Evolutionary conservation across 2,888 invertebrate genomes (phyloP).

Genomic region (Cataglyphis albicans): DNA sequence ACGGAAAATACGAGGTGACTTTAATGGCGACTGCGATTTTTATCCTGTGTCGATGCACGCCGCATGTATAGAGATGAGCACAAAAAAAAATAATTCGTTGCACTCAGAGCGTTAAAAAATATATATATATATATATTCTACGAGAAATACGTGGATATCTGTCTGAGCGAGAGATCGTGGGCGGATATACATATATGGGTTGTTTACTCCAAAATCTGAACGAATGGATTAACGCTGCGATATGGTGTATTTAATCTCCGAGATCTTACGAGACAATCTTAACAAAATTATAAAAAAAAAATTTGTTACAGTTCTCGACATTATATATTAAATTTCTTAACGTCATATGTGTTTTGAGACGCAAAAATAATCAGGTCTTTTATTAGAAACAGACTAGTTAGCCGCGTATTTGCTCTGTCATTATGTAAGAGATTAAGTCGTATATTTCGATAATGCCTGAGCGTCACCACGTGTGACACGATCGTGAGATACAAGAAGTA

Average conservation of each 20-base stretch:
- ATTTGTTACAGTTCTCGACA: neutral
- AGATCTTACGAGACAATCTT: neutral
- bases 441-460: conserved; percentile 35
- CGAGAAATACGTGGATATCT: neutral
- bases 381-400: neutral
- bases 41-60: conserved; percentile 64
- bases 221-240: neutral
- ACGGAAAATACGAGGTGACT: conserved; percentile 74
- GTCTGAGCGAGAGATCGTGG: neutral
- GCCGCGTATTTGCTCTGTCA: neutral
- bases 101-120: conserved; percentile 64
- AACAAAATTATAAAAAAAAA: neutral
- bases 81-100: conserved; percentile 61
- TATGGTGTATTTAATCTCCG: neutral
- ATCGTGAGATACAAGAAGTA: conserved; percentile 4
- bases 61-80: conserved; percentile 14
- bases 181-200: neutral
- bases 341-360: neutral
- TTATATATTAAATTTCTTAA: neutral
- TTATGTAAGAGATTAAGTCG: conserved; percentile 43
- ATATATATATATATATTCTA: conserved; percentile 61
- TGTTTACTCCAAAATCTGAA: neutral
- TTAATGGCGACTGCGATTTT: conserved; percentile 73
- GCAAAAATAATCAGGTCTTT: neutral
- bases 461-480: neutral